Evolutionary conservation across 2,888 invertebrate genomes (phyloP).

Genomic region (Hypselothyrea guttata): DNA sequence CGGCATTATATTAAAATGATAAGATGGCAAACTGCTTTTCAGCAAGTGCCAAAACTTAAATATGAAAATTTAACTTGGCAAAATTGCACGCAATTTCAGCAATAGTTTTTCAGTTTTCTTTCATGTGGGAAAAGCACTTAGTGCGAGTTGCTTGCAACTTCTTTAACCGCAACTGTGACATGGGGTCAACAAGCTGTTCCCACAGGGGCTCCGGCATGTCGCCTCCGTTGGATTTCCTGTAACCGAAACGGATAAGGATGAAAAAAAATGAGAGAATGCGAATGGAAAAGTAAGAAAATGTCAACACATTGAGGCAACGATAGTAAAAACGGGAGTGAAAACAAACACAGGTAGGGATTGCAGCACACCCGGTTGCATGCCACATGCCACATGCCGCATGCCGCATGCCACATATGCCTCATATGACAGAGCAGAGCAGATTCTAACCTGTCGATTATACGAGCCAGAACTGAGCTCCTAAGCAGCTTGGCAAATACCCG

Average conservation of each 20-base stretch:
- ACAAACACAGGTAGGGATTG: constrained; percentile 31
- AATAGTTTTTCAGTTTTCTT: neutral
- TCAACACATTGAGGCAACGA: constrained; percentile 40
- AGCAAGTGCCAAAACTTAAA: constrained; percentile 2
- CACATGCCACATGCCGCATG: constrained; percentile 1
- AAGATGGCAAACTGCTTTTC: constrained; percentile 14
- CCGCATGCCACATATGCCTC: too few relatives aligned
- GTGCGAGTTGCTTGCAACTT: too few relatives aligned
- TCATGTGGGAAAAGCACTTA: neutral
- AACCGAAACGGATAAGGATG: constrained; percentile 8
- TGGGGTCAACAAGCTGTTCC: constrained; percentile 12
- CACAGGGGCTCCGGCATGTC: constrained; percentile 9
- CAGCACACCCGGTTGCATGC: constrained; percentile 33
- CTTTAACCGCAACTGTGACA: constrained; percentile 4
- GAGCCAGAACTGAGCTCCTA: constrained; percentile 43
- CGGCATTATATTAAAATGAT: constrained; percentile 39
- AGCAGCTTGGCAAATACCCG: constrained; percentile 42
- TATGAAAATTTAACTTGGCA: neutral
- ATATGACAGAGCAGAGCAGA: neutral
- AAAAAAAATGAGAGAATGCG: constrained; percentile 30
- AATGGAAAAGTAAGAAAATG: constrained; percentile 32
- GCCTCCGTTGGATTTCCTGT: neutral
- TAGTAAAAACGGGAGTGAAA: constrained; percentile 14
- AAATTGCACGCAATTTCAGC: neutral
- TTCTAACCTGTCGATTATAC: constrained; percentile 25